Conservation (phyloP, 2,113 vertebrate species). For the Carettochelys insculpta region DNA sequence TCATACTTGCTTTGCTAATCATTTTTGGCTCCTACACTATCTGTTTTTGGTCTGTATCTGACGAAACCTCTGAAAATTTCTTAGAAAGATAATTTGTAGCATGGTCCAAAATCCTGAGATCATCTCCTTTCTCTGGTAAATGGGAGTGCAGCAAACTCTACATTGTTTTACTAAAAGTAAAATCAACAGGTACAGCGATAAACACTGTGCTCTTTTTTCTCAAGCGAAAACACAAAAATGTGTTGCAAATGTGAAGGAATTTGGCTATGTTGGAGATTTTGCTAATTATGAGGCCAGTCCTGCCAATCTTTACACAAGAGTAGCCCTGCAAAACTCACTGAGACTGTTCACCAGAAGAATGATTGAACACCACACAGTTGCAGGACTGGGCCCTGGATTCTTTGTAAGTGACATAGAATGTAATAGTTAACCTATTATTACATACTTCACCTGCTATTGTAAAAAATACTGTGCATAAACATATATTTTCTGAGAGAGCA, state of each 20-base stretch:
- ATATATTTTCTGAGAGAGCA: constrained; percentile 51
- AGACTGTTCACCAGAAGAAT: background rate
- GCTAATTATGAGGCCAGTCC: background rate
- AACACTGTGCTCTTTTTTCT: constrained; percentile 10
- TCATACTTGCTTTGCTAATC: background rate
- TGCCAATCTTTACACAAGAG: background rate
- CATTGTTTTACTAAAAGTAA: constrained; percentile 18
- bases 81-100: background rate
- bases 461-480: constrained; percentile 31
- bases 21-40: background rate
- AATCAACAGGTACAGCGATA: background rate
- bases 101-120: background rate
- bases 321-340: accelerated
- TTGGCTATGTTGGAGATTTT: constrained; percentile 20
- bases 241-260: constrained; percentile 29
- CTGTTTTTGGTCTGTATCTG: background rate
- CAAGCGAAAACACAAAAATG: constrained; percentile 34
- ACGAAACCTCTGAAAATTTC: background rate
- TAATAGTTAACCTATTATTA: constrained; percentile 5
- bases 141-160: background rate
- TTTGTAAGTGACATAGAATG: constrained; percentile 42
- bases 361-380: background rate
- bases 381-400: background rate
- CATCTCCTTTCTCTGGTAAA: background rate
- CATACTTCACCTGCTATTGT: constrained; percentile 12